These are phyloP conservation scores for Oscheius sp. DNA, from an alignment of 1,140 invertebrate genomes.

Conservation along the genomic window DNA sequence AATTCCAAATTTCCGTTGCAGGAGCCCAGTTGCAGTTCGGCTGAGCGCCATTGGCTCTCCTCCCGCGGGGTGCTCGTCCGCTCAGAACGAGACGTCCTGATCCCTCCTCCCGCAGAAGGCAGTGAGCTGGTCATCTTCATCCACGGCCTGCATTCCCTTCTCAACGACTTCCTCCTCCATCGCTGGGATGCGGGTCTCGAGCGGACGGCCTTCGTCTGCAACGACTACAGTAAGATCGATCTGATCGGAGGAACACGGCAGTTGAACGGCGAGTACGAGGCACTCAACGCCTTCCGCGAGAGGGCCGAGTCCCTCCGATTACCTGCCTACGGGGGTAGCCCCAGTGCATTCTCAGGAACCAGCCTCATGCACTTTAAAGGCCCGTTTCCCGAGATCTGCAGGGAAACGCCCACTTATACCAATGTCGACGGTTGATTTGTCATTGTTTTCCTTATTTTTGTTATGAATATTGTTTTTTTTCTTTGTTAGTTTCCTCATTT, in stretches of 20 bases:
- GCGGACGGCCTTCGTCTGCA: constrained; percentile 17
- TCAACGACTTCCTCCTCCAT: neutral
- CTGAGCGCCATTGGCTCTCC: neutral
- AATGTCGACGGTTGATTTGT: neutral
- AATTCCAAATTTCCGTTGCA: constrained; percentile 8
- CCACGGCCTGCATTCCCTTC: constrained; percentile 19
- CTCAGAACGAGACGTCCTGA: neutral
- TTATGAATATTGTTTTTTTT: no score
- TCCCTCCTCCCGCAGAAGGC: neutral
- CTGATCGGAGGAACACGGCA: neutral
- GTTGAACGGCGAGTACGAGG: neutral
- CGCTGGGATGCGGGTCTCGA: constrained; percentile 6
- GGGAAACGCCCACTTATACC: neutral
- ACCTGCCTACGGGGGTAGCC: neutral
- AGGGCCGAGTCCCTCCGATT: neutral
- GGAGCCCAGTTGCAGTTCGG: constrained; percentile 4
- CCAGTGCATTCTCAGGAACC: neutral
- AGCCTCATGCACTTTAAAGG: neutral
- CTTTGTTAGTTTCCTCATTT: neutral
- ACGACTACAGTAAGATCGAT: constrained; percentile 3
- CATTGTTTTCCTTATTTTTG: neutral
- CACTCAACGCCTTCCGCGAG: neutral
- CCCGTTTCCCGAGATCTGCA: neutral
- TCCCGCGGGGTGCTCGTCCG: neutral
- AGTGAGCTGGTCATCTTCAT: constrained; percentile 9